Percentiles rank a stretch among this genome's conserved stretches.
Conservation (phyloP, 2,888 invertebrate genomes). For the Clostera curtula region DNA sequence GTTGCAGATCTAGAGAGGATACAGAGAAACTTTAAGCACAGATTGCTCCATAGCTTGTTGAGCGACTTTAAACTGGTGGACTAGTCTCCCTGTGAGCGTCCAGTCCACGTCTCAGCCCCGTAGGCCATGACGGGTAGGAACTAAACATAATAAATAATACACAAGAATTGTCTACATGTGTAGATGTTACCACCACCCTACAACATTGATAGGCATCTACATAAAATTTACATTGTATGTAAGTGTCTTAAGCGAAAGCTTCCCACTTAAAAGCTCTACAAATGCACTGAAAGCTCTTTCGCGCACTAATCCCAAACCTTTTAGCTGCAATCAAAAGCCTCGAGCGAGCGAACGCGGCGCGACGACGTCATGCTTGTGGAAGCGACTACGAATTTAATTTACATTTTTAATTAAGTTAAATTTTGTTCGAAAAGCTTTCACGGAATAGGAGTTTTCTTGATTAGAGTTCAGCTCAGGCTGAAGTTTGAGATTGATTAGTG, state of each 20-base stretch:
- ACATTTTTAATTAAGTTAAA: slow-evolving; percentile 76
- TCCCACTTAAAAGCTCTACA: slow-evolving; percentile 76
- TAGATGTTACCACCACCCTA: slow-evolving; percentile 26
- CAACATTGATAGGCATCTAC: slow-evolving; percentile 43
- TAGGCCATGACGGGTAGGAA: too few species aligned
- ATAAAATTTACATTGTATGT: slow-evolving; percentile 74
- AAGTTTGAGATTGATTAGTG: slow-evolving; percentile 75
- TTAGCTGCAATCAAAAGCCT: slow-evolving; percentile 76
- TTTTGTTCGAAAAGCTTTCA: slow-evolving; percentile 75
- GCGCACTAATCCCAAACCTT: slow-evolving; percentile 75
- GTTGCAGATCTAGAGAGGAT: too few species aligned
- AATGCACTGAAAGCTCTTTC: slow-evolving; percentile 76
- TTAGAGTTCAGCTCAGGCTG: slow-evolving; percentile 72
- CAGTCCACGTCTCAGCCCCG: too few species aligned
- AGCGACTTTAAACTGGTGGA: too few species aligned
- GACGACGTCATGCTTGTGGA: slow-evolving; percentile 71
- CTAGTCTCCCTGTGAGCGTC: too few species aligned
- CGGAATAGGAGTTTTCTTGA: slow-evolving; percentile 75
- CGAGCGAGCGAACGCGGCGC: slow-evolving; percentile 49
- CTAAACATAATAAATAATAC: slow-evolving; percentile 13
- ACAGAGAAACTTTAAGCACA: too few species aligned
- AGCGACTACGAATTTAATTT: slow-evolving; percentile 75
- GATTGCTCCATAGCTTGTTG: too few species aligned
- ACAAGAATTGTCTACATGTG: slow-evolving; percentile 13
- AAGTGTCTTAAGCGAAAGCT: slow-evolving; percentile 75